Conservation (phyloP, 2,797 vertebrate genomes). For the Artibeus lituratus region DNA sequence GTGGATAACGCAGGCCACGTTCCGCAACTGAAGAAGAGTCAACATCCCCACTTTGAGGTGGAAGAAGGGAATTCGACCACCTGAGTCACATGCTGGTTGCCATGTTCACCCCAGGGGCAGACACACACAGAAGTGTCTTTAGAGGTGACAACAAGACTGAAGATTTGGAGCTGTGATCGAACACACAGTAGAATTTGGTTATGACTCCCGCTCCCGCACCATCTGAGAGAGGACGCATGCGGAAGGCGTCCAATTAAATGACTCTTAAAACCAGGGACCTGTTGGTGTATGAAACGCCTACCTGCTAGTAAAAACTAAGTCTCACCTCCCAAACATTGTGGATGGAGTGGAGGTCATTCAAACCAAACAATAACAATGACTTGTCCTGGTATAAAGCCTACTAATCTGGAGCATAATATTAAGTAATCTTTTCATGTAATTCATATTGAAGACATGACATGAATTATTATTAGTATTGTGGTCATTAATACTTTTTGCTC, state of each 20-base stretch:
- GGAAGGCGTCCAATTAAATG: background rate
- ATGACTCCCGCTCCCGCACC: too few species aligned
- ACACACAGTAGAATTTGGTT: too few species aligned
- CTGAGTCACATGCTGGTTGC: too few species aligned
- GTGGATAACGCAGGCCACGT: too few species aligned
- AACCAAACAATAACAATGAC: background rate
- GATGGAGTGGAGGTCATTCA: background rate
- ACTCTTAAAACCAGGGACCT: background rate
- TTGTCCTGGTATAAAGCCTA: background rate
- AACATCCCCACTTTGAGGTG: too few species aligned
- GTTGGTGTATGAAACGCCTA: background rate
- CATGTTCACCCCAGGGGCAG: too few species aligned
- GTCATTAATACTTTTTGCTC: background rate
- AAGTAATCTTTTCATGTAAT: background rate
- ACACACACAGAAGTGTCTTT: too few species aligned
- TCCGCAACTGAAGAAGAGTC: too few species aligned
- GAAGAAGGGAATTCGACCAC: too few species aligned
- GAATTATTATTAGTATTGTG: background rate
- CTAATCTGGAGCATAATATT: background rate
- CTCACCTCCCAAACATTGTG: background rate
- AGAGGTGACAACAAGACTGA: too few species aligned
- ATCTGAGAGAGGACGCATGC: too few species aligned
- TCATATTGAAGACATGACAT: background rate
- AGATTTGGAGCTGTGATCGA: too few species aligned
- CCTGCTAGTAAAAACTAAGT: background rate